Evolutionary conservation across 2,797 vertebrate species (phyloP), one percentile per base, ranked within the genome.

Genomic region (Podargus strigoides): DNA sequence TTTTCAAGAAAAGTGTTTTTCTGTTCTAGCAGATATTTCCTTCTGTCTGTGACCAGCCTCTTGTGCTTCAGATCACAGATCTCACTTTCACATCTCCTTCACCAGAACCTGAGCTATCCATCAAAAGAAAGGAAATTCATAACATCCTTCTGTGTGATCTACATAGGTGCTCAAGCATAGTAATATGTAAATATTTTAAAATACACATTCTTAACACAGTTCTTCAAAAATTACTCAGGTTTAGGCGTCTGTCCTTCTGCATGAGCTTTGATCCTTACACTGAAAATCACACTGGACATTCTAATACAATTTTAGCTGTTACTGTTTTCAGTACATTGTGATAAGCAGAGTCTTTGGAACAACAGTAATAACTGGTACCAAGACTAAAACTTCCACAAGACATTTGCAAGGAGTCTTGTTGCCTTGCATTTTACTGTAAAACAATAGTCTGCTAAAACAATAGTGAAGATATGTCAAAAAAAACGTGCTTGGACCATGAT

Each of bases 141-240:
- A 12, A 12, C 0, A 1, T 52, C 5, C 6, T 68, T 46, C 13
- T 82, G 14, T 16, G 19, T 34, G 19, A 47, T 46, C 16, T 55
- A 30, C 8, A 4, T 8, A 50, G 66, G 6, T n/a, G 12, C 12
- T 70, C 62, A 60, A 47, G 5, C 1, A 0, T 4, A 58, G 13
- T 17, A 64, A 53, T 15, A 19, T 30, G 12, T 1, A 91, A 73
- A 9, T 36, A 42, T 67, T 91, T 85, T 49, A 5, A 76, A 91
- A 85, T 34, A 34, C 9, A 8, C 5, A 20, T 50, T 14, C 22
- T 69, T 66, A 55, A 36, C 16, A 87, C 5, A 58, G 14, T 70
- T 68, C 3, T 67, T 77, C 12, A 69, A 58, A 59, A 23, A 39
- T 39, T 42, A 24, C 9, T 62, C 12, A 41, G 5, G 7, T 37